Evolutionary conservation across 2,888 invertebrate species (phyloP).

Genomic region (Xestia xanthographa): DNA sequence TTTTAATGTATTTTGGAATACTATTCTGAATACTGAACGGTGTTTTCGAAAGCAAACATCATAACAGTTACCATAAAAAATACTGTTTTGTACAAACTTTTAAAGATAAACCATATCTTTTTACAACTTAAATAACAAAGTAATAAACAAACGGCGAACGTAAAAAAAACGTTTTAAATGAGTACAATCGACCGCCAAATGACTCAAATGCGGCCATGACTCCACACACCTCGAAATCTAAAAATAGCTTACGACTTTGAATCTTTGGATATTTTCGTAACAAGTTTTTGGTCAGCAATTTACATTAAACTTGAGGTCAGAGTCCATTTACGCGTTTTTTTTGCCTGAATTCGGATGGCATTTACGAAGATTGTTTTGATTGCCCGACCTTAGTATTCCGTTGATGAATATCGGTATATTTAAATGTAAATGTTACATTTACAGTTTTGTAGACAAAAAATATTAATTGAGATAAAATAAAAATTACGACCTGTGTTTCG

Average conservation of each 20-base stretch:
- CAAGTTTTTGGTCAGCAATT: slow-evolving; percentile 65
- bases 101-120: slow-evolving; percentile 41
- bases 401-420: background rate
- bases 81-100: slow-evolving; percentile 18
- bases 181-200: slow-evolving; percentile 62
- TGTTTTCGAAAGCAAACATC: slow-evolving; percentile 25
- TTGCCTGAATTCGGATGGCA: background rate
- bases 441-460: background rate
- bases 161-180: slow-evolving; percentile 54
- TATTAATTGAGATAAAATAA: background rate
- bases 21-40: background rate
- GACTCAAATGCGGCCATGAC: slow-evolving; percentile 69
- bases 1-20: background rate
- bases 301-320: slow-evolving; percentile 27
- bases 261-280: slow-evolving; percentile 71
- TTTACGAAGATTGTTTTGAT: slow-evolving; percentile 1
- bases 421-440: background rate
- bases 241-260: slow-evolving; percentile 67
- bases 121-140: slow-evolving; percentile 49
- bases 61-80: slow-evolving; percentile 10
- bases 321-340: slow-evolving; percentile 29
- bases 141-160: slow-evolving; percentile 49
- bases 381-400: background rate
- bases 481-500: background rate
- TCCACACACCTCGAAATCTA: slow-evolving; percentile 68